phyloP scores from a whole-genome alignment of 2,888 invertebrate genomes.

The Philonicus albiceps region DNA sequence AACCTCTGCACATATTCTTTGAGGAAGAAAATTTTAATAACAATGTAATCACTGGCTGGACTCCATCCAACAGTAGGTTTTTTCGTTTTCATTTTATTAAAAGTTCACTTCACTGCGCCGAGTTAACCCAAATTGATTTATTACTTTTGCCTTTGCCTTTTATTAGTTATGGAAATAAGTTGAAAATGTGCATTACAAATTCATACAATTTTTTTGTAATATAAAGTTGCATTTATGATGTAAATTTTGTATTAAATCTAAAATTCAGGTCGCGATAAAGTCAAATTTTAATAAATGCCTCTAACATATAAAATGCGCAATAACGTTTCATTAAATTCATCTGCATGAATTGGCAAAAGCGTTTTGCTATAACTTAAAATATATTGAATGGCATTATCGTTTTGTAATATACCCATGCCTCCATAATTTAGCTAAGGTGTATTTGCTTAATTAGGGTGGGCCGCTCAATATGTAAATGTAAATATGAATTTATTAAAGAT shows the following conservation, averaged over 20 bases:
- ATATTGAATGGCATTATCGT: neutral
- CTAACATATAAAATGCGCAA: neutral
- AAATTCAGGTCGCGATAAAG: neutral
- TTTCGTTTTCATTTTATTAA: neutral
- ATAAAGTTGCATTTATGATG: neutral
- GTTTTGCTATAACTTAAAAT: neutral
- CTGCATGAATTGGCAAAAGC: neutral
- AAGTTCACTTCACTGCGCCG: neutral
- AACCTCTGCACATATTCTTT: conserved; percentile 76
- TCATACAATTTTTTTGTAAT: no score
- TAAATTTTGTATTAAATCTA: neutral
- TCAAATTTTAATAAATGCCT: neutral
- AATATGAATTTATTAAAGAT: neutral
- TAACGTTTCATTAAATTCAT: neutral
- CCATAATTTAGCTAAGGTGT: neutral
- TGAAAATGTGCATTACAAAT: neutral
- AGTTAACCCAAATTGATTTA: no score
- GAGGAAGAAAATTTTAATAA: conserved; percentile 72
- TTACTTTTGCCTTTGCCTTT: neutral
- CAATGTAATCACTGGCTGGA: conserved; percentile 69
- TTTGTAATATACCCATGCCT: neutral
- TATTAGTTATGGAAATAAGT: neutral
- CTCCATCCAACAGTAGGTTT: conserved; percentile 53
- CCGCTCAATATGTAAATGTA: neutral
- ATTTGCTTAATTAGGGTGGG: neutral